Evolutionary conservation across 1,140 invertebrate species (phyloP).

Genomic region (Papilio glaucus): DNA sequence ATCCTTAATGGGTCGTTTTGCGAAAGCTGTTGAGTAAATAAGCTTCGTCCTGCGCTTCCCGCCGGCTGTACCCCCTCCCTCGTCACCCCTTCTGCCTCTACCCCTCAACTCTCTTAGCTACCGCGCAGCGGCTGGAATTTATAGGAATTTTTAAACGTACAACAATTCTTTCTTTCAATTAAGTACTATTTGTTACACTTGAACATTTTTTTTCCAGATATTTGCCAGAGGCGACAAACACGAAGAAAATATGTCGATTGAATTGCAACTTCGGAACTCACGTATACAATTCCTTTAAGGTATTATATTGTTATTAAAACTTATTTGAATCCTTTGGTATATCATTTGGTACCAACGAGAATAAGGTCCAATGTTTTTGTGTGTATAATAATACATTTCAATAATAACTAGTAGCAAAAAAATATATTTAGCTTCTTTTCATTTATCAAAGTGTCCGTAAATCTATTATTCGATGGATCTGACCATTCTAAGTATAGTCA

Average conservation of each 20-base stretch:
- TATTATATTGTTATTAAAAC: not conserved
- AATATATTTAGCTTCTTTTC: too few relatives aligned
- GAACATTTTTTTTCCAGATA: constrained; percentile 17
- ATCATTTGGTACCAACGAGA: too few relatives aligned
- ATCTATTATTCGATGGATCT: too few relatives aligned
- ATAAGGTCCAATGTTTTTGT: too few relatives aligned
- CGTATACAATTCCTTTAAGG: constrained; percentile 10
- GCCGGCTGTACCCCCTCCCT: constrained; percentile 60
- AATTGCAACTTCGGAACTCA: not conserved
- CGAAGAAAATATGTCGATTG: constrained; percentile 8
- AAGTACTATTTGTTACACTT: constrained; percentile 11
- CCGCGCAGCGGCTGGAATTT: constrained; percentile 21
- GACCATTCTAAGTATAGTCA: too few relatives aligned
- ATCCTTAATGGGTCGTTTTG: constrained; percentile 80
- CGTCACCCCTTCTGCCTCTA: too few relatives aligned
- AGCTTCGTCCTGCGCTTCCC: constrained; percentile 68
- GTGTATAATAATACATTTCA: too few relatives aligned
- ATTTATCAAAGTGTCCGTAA: too few relatives aligned
- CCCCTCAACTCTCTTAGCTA: too few relatives aligned
- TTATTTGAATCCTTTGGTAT: not conserved
- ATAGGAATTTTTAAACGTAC: constrained; percentile 27
- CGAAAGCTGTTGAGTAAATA: constrained; percentile 81
- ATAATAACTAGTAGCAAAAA: too few relatives aligned
- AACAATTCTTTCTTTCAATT: constrained; percentile 2
- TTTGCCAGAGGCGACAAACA: not conserved